Percentiles rank a stretch among this genome's conserved stretches.
Evolutionary conservation across 2,888 invertebrate species (phyloP).

Genomic region (Pyralis farinalis): DNA sequence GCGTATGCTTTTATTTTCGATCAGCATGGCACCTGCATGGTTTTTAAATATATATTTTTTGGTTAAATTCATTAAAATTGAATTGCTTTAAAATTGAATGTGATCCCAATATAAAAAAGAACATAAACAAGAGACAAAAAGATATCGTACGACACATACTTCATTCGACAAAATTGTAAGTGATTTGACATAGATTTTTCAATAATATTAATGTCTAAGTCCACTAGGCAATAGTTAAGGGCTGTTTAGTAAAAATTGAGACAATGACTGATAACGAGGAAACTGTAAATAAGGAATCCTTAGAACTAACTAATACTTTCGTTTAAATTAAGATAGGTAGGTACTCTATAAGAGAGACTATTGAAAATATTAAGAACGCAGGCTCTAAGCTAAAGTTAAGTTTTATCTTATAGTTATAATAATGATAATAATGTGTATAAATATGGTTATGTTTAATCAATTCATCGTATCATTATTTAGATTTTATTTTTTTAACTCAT

Average conservation of each 20-base stretch:
- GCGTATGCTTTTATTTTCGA: no score
- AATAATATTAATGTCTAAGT: slow-evolving; percentile 4
- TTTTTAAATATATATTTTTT: no score
- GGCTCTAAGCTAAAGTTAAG: slow-evolving; percentile 36
- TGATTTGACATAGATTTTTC: background rate
- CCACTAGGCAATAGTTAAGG: slow-evolving; percentile 4
- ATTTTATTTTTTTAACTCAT: slow-evolving; percentile 13
- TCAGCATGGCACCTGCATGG: no score
- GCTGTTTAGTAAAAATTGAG: slow-evolving; percentile 25
- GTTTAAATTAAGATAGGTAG: slow-evolving; percentile 27
- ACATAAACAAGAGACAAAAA: no score
- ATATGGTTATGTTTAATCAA: slow-evolving; percentile 11
- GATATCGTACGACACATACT: no score
- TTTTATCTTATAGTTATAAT: slow-evolving; percentile 8
- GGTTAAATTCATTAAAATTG: no score
- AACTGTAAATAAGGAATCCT: slow-evolving; percentile 33
- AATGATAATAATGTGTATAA: slow-evolving; percentile 12
- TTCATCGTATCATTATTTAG: slow-evolving; percentile 10
- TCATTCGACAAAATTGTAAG: background rate
- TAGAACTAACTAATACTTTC: slow-evolving; percentile 24
- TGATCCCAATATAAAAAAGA: no score
- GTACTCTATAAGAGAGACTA: slow-evolving; percentile 35
- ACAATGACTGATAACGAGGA: slow-evolving; percentile 46
- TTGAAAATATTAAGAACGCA: slow-evolving; percentile 15
- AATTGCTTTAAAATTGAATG: no score